Evolutionary conservation across 2,888 invertebrate species (phyloP), one percentile per base, ranked within the genome.

Genomic region (Himalopsyche japonica): DNA sequence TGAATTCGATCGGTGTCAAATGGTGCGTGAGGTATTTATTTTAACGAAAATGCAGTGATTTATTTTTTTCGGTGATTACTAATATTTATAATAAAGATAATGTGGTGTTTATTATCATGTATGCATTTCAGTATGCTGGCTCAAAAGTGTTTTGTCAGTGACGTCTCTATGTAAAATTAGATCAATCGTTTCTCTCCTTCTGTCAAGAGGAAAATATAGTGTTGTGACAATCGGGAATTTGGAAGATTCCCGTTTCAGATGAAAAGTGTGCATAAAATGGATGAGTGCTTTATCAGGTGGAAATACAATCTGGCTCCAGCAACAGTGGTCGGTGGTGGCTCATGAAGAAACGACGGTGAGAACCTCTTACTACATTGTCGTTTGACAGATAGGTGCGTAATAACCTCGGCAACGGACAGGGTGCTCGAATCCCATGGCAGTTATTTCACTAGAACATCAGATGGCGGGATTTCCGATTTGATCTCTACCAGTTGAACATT

Each of bases 341-440:
- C 84, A 87, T 87, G 87, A 87, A 87, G 86, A 86, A 86, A 83
- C 87, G 84, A 87, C 86, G 87, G 87, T 87, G 84, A 87, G 87
- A 57, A 37, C 77, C 49, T 76, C 70, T 77, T 84, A 82, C 76
- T 84, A 76, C 78, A 82, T 82, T 82, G 82, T 81, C 81, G 48
- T 82, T 84, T 82, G 82, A 82, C 82, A 82, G 84, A 76, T 84
- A 84, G 84, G 81, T 80, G 79, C 81, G 78, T 78, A 79, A 47
- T 81, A 78, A 78, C 57, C 70, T 80, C 49, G 18, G 34, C 34
- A 10, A 18, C 77, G 32, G 80, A 24, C 84, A 76, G 24, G 18
- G 80, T 32, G 47, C 37, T 57, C 37, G 27, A n/a, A 32, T 47
- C 32, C 81, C 70, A 34, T 64, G 47, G 43, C 79, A 27, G 12